Conservation (phyloP, 2,888 invertebrate genomes). For the Chouioia cunea region DNA sequence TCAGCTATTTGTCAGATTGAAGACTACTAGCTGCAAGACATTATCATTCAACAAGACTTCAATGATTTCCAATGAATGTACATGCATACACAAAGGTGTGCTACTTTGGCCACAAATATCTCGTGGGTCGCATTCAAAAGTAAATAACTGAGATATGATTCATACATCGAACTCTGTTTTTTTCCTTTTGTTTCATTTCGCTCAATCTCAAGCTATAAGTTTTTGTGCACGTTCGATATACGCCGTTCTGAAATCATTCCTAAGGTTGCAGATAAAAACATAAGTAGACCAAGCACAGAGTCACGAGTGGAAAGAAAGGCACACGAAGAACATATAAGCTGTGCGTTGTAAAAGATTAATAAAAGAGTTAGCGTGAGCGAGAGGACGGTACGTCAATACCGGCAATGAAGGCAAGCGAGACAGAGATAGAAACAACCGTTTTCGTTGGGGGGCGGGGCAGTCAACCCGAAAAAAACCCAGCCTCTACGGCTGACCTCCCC, state of each 20-base stretch:
- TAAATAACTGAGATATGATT: conserved; percentile 38
- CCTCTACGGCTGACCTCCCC: not conserved
- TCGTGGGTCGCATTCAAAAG: conserved; percentile 16
- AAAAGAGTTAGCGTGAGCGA: conserved; percentile 18
- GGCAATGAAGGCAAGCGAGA: conserved; percentile 33
- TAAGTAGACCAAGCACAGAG: too few relatives aligned
- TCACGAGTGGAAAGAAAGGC: too few relatives aligned
- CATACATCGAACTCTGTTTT: conserved; percentile 4
- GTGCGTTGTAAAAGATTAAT: conserved; percentile 22
- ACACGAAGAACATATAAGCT: not conserved
- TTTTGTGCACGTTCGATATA: too few relatives aligned
- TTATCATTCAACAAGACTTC: not conserved
- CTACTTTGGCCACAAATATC: not conserved
- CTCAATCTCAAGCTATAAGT: not conserved
- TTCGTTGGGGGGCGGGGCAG: conserved; percentile 35
- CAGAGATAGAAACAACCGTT: conserved; percentile 14
- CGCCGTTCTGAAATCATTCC: too few relatives aligned
- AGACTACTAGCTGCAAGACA: not conserved
- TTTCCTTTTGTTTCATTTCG: conserved; percentile 12
- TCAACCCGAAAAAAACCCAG: conserved; percentile 13
- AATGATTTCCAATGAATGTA: conserved; percentile 8
- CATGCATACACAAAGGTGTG: conserved; percentile 7
- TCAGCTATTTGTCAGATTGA: conserved; percentile 5
- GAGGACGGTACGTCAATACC: conserved; percentile 45
- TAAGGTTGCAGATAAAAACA: too few relatives aligned